Evolutionary conservation across 2,113 vertebrate genomes (phyloP).

Genomic region (Tachysurus fulvidraco): DNA sequence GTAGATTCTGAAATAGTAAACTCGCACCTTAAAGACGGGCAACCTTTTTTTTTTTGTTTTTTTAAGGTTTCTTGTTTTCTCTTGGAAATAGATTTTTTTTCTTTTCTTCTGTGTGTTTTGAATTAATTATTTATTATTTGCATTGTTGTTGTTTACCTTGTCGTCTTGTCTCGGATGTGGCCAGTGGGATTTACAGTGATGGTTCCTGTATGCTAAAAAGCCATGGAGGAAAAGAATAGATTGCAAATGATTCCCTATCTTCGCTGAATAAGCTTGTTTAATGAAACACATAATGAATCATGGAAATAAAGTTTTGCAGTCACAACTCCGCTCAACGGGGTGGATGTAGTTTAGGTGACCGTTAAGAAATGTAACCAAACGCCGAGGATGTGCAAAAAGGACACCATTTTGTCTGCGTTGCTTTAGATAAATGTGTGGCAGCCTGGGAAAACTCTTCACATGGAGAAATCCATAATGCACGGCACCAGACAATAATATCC

Average conservation of each 20-base stretch:
- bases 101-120: neutral
- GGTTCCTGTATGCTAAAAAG: neutral
- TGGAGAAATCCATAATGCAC: neutral
- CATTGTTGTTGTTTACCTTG: conserved; percentile 5
- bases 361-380: neutral
- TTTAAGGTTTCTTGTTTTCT: conserved; percentile 6
- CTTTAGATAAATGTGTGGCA: neutral
- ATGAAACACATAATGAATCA: neutral
- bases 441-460: neutral
- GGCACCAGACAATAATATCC: neutral
- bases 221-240: neutral
- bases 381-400: neutral
- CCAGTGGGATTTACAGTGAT: neutral
- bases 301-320: neutral
- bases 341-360: neutral
- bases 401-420: neutral
- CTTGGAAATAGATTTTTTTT: conserved; percentile 4
- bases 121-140: conserved; percentile 48
- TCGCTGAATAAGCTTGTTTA: neutral
- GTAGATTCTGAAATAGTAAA: neutral
- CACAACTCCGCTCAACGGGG: neutral
- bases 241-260: neutral
- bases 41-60: neutral
- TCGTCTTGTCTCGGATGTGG: neutral
- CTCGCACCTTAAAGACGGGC: conserved; percentile 6